Conservation (phyloP, 2,113 vertebrate species). For the Phylloscopus trochilus region DNA sequence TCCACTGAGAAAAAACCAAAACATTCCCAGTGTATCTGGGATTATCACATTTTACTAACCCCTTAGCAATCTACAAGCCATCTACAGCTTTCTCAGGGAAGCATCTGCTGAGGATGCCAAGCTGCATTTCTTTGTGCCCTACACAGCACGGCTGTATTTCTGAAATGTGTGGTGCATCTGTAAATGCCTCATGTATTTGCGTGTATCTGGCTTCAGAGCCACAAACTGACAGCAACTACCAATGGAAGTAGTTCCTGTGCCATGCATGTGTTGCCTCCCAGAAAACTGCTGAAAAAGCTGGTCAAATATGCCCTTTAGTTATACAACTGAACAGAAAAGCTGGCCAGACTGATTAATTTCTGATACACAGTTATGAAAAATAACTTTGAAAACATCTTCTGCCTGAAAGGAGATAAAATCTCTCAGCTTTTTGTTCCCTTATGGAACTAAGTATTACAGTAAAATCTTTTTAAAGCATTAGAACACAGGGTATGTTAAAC, state of each 20-base stretch:
- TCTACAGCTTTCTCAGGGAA: not conserved
- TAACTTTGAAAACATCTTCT: not conserved
- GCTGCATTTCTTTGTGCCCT: not conserved
- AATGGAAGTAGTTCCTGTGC: not conserved
- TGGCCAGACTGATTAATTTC: not conserved
- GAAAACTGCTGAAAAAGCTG: not conserved
- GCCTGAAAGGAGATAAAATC: not conserved
- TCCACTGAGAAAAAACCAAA: not conserved
- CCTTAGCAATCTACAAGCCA: not conserved
- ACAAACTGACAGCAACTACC: not conserved
- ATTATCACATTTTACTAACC: not conserved
- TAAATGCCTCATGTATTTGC: not conserved
- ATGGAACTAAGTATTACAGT: not conserved
- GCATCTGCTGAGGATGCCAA: not conserved
- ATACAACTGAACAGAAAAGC: not conserved
- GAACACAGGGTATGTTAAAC: not conserved
- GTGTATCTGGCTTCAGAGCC: not conserved
- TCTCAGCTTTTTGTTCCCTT: not conserved
- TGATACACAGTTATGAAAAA: not conserved
- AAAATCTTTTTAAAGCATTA: not conserved
- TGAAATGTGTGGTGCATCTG: not conserved
- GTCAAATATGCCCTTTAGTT: not conserved
- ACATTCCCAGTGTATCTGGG: not conserved
- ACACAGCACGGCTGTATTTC: rapidly evolving
- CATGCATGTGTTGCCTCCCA: not conserved